Percentiles rank a stretch among this genome's conserved stretches.
Evolutionary conservation across 1,140 invertebrate genomes (phyloP).

Genomic region (Drosophila parabipectinata): DNA sequence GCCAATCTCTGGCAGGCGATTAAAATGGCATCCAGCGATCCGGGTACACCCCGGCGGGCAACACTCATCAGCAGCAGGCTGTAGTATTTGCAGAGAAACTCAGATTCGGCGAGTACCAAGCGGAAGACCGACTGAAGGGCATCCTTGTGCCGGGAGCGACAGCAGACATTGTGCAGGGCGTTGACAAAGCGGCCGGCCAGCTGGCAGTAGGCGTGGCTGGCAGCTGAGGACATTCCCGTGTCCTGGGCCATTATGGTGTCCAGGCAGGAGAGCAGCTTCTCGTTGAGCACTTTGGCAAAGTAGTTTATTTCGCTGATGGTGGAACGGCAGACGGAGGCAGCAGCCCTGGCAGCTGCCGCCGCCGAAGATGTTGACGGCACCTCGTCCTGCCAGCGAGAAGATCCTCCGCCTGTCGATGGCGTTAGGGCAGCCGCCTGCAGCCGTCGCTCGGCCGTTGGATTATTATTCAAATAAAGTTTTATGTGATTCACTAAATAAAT

Average conservation of each 20-base stretch:
- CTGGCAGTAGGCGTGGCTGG: slow-evolving; percentile 55
- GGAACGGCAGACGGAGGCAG: slow-evolving; percentile 13
- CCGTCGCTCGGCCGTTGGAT: slow-evolving; percentile 61
- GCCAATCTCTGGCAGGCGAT: slow-evolving; percentile 66
- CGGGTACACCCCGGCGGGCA: slow-evolving; percentile 29
- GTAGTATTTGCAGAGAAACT: slow-evolving; percentile 80
- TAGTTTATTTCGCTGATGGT: slow-evolving; percentile 82
- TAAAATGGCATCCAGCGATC: slow-evolving; percentile 52
- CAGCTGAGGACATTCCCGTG: slow-evolving; percentile 1
- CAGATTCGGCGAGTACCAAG: slow-evolving; percentile 76
- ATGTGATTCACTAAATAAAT: slow-evolving; percentile 84
- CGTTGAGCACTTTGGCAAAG: slow-evolving; percentile 81
- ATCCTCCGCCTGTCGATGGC: slow-evolving; percentile 15
- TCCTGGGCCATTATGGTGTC: slow-evolving; percentile 37
- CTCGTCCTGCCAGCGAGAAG: slow-evolving; percentile 58
- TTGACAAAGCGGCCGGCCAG: slow-evolving; percentile 74
- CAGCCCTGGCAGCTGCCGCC: slow-evolving; percentile 68
- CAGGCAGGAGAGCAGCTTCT: slow-evolving; percentile 72
- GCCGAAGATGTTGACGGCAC: slow-evolving; percentile 77
- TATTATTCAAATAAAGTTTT: slow-evolving; percentile 84
- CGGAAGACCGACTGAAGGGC: slow-evolving; percentile 80
- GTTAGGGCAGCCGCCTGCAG: slow-evolving; percentile 19
- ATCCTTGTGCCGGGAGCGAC: slow-evolving; percentile 76
- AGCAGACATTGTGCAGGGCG: slow-evolving; percentile 74
- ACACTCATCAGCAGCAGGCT: slow-evolving; percentile 73